These are phyloP conservation scores for Hymenochirus boettgeri DNA, from an alignment of 2,113 vertebrate species.

Conservation along the genomic window DNA sequence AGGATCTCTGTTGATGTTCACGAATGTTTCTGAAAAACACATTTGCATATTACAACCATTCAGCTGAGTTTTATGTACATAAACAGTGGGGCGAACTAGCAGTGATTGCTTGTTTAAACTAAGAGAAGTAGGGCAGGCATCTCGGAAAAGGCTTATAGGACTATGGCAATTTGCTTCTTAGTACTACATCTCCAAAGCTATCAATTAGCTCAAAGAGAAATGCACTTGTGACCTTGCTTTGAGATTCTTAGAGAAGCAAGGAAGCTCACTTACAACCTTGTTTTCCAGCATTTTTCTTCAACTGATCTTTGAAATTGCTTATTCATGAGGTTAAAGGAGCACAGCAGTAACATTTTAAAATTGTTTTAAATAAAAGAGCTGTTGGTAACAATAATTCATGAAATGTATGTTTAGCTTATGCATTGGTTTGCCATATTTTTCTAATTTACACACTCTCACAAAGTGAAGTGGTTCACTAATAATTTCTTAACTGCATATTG, in stretches of 20 bases:
- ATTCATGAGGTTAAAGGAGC: neutral
- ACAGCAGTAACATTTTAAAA: neutral
- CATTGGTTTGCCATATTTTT: too few species aligned
- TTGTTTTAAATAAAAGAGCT: neutral
- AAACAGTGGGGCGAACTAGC: neutral
- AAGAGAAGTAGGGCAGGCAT: neutral
- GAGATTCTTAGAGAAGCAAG: neutral
- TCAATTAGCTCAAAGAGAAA: too few species aligned
- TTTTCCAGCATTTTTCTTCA: too few species aligned
- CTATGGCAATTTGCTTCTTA: neutral
- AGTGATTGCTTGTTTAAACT: slow-evolving; percentile 1
- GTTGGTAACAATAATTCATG: neutral
- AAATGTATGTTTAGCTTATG: too few species aligned
- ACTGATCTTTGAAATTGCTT: too few species aligned
- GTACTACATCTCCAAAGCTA: neutral
- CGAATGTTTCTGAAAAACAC: neutral
- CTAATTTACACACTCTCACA: too few species aligned
- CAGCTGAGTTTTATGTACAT: slow-evolving; percentile 1
- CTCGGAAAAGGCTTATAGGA: neutral
- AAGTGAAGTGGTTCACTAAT: too few species aligned
- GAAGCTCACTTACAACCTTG: too few species aligned
- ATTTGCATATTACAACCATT: slow-evolving; percentile 10
- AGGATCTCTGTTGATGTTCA: neutral
- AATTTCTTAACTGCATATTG: too few species aligned
- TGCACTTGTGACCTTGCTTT: neutral